Evolutionary conservation across 2,113 vertebrate genomes (phyloP).

Genomic region (Trinectes maculatus): DNA sequence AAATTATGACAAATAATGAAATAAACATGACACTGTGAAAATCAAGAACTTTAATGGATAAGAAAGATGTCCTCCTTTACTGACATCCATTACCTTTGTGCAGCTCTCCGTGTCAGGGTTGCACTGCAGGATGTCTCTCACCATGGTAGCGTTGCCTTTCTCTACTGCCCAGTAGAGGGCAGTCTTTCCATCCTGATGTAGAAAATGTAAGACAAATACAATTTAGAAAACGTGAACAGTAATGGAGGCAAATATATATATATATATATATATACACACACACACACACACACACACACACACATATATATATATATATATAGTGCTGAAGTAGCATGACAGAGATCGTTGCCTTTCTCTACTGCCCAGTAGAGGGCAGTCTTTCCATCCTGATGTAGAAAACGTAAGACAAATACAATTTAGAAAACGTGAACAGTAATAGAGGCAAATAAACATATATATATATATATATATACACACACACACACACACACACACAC

Average conservation of each 20-base stretch:
- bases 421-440: neutral
- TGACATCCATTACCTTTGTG: slow-evolving; percentile 87
- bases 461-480: no score
- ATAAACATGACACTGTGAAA: neutral
- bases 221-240: neutral
- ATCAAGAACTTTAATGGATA: neutral
- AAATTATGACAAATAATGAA: neutral
- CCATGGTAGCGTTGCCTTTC: slow-evolving; percentile 96
- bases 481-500: no score
- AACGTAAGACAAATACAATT: slow-evolving; percentile 14
- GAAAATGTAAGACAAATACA: slow-evolving; percentile 10
- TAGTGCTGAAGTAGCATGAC: neutral
- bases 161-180: slow-evolving; percentile 98
- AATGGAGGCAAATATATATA: neutral
- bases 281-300: no score
- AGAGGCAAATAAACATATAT: neutral
- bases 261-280: no score
- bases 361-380: slow-evolving; percentile 98
- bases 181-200: slow-evolving; percentile 92
- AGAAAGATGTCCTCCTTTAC: neutral
- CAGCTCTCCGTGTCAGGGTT: slow-evolving; percentile 96
- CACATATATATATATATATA: neutral
- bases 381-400: slow-evolving; percentile 89
- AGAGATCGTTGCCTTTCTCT: slow-evolving; percentile 90
- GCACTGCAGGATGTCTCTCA: slow-evolving; percentile 96